Conservation (phyloP, 1,140 invertebrate genomes). For the Drosophila leontia region DNA sequence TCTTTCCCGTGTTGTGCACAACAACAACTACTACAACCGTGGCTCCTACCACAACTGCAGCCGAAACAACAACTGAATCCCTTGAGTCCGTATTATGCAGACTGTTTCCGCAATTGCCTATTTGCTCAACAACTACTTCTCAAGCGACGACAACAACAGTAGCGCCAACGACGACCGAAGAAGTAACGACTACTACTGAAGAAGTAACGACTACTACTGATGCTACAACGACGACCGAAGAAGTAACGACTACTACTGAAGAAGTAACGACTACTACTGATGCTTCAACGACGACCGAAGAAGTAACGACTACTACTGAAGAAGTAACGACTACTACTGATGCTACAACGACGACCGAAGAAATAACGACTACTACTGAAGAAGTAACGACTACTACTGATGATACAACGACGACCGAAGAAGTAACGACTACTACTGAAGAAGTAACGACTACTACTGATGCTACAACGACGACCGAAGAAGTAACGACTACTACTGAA, state of each 20-base stretch:
- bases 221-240: not conserved
- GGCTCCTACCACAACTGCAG: not conserved
- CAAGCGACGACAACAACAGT: not conserved
- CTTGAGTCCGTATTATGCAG: not conserved
- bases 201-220: not conserved
- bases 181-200: not conserved
- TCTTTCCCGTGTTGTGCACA: not conserved
- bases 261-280: not conserved
- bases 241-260: not conserved
- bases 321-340: not conserved
- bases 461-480: not conserved
- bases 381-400: not conserved
- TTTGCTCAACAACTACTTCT: not conserved
- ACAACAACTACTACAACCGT: constrained; percentile 5
- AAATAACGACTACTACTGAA: not conserved
- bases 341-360: not conserved
- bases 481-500: too few relatives aligned
- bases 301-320: not conserved
- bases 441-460: too few relatives aligned
- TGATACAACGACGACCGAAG: not conserved
- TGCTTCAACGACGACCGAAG: too few relatives aligned
- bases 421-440: not conserved
- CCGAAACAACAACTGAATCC: not conserved
- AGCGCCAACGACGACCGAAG: not conserved
- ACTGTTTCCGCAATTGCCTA: not conserved